Evolutionary conservation across 2,113 vertebrate genomes (phyloP).

Genomic region (Actenoides lindsayi): DNA sequence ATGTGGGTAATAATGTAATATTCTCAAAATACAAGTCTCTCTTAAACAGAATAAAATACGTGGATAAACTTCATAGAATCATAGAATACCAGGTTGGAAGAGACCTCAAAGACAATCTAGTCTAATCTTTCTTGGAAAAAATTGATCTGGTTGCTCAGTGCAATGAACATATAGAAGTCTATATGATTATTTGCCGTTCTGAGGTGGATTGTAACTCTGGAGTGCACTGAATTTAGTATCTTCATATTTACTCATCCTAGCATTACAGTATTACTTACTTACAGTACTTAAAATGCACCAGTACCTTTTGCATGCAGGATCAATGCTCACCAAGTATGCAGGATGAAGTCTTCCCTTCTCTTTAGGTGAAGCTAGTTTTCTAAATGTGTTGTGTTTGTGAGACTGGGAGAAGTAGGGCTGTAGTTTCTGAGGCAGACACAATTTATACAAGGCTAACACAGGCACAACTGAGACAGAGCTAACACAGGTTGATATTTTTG

Average conservation of each 20-base stretch:
- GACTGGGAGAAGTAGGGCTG: neutral
- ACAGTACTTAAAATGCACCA: slow-evolving; percentile 5
- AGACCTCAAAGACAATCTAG: neutral
- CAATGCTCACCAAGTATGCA: neutral
- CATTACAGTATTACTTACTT: slow-evolving; percentile 19
- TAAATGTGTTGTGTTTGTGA: neutral
- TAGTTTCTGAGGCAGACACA: neutral
- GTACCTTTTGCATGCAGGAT: slow-evolving; percentile 16
- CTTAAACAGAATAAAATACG: neutral
- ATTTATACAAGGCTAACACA: neutral
- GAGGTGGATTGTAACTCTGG: neutral
- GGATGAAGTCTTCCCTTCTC: neutral
- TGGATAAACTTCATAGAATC: neutral
- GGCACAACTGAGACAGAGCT: too few species aligned
- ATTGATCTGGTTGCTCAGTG: neutral
- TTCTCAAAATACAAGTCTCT: neutral
- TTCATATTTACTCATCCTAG: neutral
- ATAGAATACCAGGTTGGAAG: neutral
- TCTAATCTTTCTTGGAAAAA: neutral
- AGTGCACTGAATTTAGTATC: slow-evolving; percentile 34
- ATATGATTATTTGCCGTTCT: slow-evolving; percentile 46
- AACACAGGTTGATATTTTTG: neutral
- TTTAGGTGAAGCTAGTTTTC: neutral
- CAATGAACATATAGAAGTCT: neutral
- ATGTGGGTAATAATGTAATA: too few species aligned